Base-by-base conservation (phyloP, 1,140 invertebrate species). In the Diachasmimorpha longicaudata region DNA sequence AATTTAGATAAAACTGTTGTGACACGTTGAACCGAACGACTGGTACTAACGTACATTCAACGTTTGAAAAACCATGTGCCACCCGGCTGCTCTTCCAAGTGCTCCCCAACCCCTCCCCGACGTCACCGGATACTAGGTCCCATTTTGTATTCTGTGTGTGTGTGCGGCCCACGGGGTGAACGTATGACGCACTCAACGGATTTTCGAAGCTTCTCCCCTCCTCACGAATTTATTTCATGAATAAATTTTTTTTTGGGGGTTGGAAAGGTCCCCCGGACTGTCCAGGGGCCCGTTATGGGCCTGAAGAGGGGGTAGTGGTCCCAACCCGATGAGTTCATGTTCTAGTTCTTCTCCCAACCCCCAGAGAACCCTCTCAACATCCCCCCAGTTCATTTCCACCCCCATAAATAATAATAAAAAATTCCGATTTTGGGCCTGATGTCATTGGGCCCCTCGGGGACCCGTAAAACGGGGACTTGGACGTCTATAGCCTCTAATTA, bases 41-140 rank as follows among this genome's bases (percentile, higher is more conserved):
- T 75, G 68, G 67, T 70, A 75, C 74, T 75, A 75, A 75, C 74
- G 74, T 69, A 75, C 48, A 42, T 75, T 44, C 8, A 39, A 36
- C 70, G 68, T 25, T 63, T 25, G 19, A 14, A 75, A 75, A 75
- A 70, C 25, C 55, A 70, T 44, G 46, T 13, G 52, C 73, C 66
- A 75, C 73, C 73, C 73, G 73, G 73, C 25, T 55, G 42, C 13
- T 21, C 23, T 16, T 6, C 68, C 44, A 52, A 63, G 67, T 68
- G 67, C 70, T 37, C 10, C 63, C 36, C 68, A 52, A 75, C 46
- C 74, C 74, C 36, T 9, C 21, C 25, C 48, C 68, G 6, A n/a
- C 21, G 44, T 74, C 73, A 69, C 46, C 67, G 5, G 31, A 52
- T 44, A 46, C 58, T 21, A n/a, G 1, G 16, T 39, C 4, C 16